phyloP scores from a whole-genome alignment of 2,888 invertebrate species.

The Ectemnius cavifrons region DNA sequence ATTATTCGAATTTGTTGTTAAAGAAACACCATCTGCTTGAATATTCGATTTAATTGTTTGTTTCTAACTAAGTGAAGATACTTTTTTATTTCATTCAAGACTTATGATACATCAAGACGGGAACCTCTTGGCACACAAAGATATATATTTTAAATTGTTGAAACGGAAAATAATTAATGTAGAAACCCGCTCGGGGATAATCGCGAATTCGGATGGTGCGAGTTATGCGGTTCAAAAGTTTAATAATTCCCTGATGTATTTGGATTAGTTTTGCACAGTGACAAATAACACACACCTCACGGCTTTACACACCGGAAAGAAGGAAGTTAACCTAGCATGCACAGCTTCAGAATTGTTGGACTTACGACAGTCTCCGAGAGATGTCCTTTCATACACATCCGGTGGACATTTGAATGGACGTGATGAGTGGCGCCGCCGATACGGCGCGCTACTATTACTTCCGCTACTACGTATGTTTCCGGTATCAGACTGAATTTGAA shows the following conservation, averaged over 20 bases:
- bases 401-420: too few species aligned
- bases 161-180: slow-evolving; percentile 32
- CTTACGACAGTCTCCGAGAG: neutral
- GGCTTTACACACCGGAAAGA: slow-evolving; percentile 68
- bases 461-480: neutral
- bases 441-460: neutral
- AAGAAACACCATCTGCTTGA: too few species aligned
- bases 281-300: slow-evolving; percentile 68
- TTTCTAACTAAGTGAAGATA: neutral
- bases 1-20: too few species aligned
- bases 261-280: slow-evolving; percentile 63
- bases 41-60: too few species aligned
- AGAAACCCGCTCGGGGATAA: slow-evolving; percentile 24
- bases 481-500: too few species aligned
- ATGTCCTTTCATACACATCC: neutral
- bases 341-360: neutral
- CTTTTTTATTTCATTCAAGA: neutral
- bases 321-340: slow-evolving; percentile 65
- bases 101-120: neutral
- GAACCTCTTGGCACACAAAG: slow-evolving; percentile 4
- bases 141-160: slow-evolving; percentile 7
- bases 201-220: slow-evolving; percentile 23
- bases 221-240: slow-evolving; percentile 34
- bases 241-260: slow-evolving; percentile 66
- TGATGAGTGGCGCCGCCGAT: too few species aligned